These are phyloP conservation scores for Drosophila repleta DNA, from an alignment of 1,140 invertebrate species.

Conservation along the genomic window DNA sequence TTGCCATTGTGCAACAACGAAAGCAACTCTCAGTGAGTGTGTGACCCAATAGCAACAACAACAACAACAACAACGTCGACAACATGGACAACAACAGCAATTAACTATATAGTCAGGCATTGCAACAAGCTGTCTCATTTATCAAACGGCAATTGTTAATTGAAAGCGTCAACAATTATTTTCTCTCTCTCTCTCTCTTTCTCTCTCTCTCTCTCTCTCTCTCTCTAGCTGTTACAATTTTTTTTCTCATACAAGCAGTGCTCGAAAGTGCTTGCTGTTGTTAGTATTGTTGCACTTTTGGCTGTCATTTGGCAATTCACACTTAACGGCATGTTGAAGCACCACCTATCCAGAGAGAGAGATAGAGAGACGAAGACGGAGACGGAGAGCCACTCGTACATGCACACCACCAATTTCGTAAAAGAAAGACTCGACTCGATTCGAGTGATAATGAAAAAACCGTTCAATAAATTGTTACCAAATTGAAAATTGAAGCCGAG, in stretches of 20 bases:
- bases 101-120: conserved; percentile 14
- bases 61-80: conserved; percentile 7
- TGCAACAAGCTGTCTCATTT: conserved; percentile 45
- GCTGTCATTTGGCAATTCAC: conserved; percentile 69
- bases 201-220: no score
- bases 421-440: conserved; percentile 5
- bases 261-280: conserved; percentile 36
- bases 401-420: conserved; percentile 48
- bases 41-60: conserved; percentile 34
- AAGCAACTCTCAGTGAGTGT: neutral
- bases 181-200: neutral
- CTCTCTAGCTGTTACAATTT: conserved; percentile 26
- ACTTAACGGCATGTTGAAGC: conserved; percentile 51
- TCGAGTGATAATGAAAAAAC: conserved; percentile 46
- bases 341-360: conserved; percentile 30
- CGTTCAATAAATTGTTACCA: conserved; percentile 17
- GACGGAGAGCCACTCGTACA: conserved; percentile 24
- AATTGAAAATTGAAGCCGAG: neutral
- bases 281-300: conserved; percentile 49
- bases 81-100: conserved; percentile 10
- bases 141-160: conserved; percentile 70
- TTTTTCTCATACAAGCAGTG: conserved; percentile 17
- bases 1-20: conserved; percentile 18
- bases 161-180: conserved; percentile 67
- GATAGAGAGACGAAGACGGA: neutral